Conservation (phyloP, 1,140 invertebrate species). For the Idris sp. region DNA sequence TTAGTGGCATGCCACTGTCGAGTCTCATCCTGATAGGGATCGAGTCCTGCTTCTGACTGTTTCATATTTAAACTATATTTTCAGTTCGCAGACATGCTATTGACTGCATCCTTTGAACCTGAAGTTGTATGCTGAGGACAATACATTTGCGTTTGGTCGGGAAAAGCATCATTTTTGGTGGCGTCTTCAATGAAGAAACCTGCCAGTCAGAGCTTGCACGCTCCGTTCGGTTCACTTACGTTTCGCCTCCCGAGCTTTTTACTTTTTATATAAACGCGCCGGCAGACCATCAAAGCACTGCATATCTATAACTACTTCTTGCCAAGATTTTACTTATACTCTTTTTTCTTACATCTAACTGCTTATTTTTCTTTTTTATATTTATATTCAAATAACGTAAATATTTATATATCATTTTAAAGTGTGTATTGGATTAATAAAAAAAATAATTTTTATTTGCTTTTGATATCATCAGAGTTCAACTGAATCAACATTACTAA, state of each 20-base stretch:
- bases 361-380: slow-evolving; percentile 5
- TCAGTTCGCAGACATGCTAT: slow-evolving; percentile 69
- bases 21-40: slow-evolving; percentile 74
- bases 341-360: no score
- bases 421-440: no score
- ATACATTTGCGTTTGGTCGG: slow-evolving; percentile 66
- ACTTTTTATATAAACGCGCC: slow-evolving; percentile 57
- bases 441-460: no score
- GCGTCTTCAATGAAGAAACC: slow-evolving; percentile 77
- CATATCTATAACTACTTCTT: slow-evolving; percentile 45
- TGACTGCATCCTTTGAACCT: slow-evolving; percentile 61
- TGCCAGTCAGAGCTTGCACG: slow-evolving; percentile 74
- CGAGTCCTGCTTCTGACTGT: slow-evolving; percentile 74
- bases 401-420: not conserved
- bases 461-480: no score
- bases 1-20: slow-evolving; percentile 69
- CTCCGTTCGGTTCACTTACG: slow-evolving; percentile 66
- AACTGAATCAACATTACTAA: no score
- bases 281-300: slow-evolving; percentile 35
- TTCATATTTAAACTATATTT: slow-evolving; percentile 78
- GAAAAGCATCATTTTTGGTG: slow-evolving; percentile 77
- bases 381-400: not conserved
- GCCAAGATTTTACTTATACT: slow-evolving; percentile 32
- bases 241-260: slow-evolving; percentile 69
- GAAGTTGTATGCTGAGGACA: slow-evolving; percentile 58